phyloP scores from a whole-genome alignment of 1,140 invertebrate species.

The Eueides isabella region DNA sequence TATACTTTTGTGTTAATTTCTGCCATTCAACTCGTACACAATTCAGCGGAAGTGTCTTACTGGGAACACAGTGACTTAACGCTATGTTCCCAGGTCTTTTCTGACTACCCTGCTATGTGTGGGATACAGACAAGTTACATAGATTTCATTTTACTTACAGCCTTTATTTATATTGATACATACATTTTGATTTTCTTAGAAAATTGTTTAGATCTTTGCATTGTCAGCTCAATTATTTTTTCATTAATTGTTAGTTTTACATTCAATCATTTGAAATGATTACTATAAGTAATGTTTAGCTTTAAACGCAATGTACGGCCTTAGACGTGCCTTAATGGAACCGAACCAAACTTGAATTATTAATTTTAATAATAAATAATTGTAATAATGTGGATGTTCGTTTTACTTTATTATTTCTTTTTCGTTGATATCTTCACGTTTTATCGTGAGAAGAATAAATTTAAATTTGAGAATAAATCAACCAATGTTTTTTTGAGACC shows the following conservation, averaged over 20 bases:
- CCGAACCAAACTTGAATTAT: constrained; percentile 72
- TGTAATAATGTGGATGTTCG: constrained; percentile 28
- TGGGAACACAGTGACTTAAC: too few species aligned
- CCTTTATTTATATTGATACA: background rate
- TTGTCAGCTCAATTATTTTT: background rate
- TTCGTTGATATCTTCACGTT: background rate
- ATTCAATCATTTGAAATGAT: constrained; percentile 21
- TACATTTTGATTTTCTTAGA: background rate
- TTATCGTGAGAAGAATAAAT: background rate
- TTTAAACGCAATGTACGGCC: constrained; percentile 74
- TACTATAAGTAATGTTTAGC: constrained; percentile 58
- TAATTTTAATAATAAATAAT: constrained; percentile 38
- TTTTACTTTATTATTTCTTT: constrained; percentile 22
- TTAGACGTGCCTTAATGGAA: constrained; percentile 73
- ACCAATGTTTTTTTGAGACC: too few species aligned
- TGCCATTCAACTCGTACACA: too few species aligned
- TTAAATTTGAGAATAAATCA: too few species aligned
- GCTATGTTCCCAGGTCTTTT: too few species aligned
- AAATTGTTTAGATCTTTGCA: background rate
- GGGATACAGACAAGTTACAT: too few species aligned
- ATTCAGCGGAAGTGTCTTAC: too few species aligned
- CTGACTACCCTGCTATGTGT: too few species aligned
- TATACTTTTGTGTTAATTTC: too few species aligned
- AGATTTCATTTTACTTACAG: too few species aligned
- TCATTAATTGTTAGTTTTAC: constrained; percentile 3